Conservation (phyloP, 2,888 invertebrate species). For the Caenorhabditis wallacei region DNA sequence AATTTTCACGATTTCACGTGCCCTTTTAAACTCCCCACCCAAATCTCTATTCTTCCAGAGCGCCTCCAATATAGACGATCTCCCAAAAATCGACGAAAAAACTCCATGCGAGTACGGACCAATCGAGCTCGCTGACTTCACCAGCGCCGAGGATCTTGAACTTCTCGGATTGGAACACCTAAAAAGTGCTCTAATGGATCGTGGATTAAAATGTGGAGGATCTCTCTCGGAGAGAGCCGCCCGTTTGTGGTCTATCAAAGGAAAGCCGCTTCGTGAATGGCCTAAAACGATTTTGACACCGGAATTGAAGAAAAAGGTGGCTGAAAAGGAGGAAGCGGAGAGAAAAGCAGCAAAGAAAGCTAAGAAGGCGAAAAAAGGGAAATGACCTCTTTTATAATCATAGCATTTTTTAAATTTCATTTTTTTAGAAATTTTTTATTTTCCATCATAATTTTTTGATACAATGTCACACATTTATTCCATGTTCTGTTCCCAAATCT, state of each 20-base stretch:
- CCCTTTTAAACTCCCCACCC: too few species aligned
- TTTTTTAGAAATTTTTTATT: neutral
- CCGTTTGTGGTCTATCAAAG: conserved; percentile 83
- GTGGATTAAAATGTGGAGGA: conserved; percentile 86
- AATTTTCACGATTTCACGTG: too few species aligned
- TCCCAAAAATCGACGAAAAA: conserved; percentile 61
- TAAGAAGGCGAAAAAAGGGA: conserved; percentile 24
- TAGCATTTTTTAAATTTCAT: neutral
- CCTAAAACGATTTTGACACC: conserved; percentile 73
- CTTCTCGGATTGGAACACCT: conserved; percentile 84
- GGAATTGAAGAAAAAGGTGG: conserved; percentile 56
- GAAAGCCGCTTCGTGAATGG: conserved; percentile 68
- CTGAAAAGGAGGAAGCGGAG: conserved; percentile 47
- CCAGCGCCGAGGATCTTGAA: conserved; percentile 81
- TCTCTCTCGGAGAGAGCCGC: conserved; percentile 84
- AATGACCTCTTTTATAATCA: neutral
- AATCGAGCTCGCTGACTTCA: conserved; percentile 67
- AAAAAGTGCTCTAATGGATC: conserved; percentile 76
- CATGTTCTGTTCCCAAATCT: neutral
- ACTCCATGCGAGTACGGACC: conserved; percentile 66
- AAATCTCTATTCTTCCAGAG: conserved; percentile 32
- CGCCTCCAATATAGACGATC: conserved; percentile 57
- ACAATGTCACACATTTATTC: neutral
- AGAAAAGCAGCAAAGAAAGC: conserved; percentile 46
- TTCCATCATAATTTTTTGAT: neutral